Evolutionary conservation across 2,797 vertebrate genomes (phyloP).

Genomic region (Orientallactaga sibirica): DNA sequence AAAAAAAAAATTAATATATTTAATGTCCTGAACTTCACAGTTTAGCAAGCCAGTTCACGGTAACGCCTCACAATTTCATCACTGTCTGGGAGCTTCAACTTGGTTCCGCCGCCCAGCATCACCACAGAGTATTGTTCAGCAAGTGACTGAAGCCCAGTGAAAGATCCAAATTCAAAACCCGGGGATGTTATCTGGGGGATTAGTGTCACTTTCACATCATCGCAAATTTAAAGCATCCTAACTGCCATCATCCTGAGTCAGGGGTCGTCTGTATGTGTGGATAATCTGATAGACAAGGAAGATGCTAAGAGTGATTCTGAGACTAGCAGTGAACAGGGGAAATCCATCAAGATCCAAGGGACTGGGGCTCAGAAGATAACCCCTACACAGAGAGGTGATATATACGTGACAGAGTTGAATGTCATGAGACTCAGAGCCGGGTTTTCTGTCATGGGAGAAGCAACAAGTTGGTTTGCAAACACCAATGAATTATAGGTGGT

Average conservation of each 20-base stretch:
- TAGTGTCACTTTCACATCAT: background rate
- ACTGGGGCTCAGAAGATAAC: background rate
- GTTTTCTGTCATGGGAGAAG: background rate
- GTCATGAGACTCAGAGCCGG: background rate
- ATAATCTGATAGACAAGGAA: background rate
- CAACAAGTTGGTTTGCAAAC: background rate
- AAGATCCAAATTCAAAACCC: background rate
- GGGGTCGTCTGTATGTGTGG: background rate
- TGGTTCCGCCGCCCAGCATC: background rate
- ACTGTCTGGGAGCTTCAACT: background rate
- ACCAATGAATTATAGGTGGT: background rate
- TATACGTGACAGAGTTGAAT: fast-evolving
- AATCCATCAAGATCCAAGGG: background rate
- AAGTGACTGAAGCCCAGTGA: background rate
- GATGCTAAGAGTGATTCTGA: no score
- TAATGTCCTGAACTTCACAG: background rate
- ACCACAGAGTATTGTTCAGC: background rate
- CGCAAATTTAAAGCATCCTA: background rate
- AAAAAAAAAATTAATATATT: no score
- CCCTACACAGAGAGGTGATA: background rate
- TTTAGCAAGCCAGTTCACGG: background rate
- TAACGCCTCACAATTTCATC: background rate
- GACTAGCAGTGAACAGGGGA: background rate
- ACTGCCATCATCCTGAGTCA: background rate
- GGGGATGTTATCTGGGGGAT: background rate